Percentiles rank a stretch among this genome's conserved stretches.
phyloP scores from a whole-genome alignment of 2,888 invertebrate genomes.

The Eutolmus rufibarbis region DNA sequence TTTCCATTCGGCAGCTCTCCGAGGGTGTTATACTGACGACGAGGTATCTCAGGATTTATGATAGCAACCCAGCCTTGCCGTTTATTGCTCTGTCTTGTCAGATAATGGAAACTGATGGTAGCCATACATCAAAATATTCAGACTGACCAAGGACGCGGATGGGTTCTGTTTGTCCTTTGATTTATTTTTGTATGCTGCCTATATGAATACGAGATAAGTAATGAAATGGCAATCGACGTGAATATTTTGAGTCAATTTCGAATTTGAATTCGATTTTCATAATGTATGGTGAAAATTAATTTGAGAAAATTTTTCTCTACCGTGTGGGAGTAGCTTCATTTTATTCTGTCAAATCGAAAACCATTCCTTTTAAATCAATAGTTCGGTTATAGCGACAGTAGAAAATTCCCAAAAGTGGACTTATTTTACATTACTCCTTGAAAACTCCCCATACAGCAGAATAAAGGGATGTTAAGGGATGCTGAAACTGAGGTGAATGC shows the following conservation, averaged over 20 bases:
- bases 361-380: not conserved
- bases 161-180: not conserved
- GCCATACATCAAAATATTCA: not conserved
- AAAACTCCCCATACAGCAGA: not conserved
- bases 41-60: not conserved
- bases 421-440: not conserved
- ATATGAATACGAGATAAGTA: not conserved
- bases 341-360: not conserved
- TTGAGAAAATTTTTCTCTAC: not conserved
- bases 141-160: not conserved
- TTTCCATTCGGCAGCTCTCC: not conserved
- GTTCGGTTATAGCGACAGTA: not conserved
- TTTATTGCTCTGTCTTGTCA: not conserved
- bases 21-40: not conserved
- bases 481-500: not conserved
- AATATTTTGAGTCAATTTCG: not conserved
- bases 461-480: not conserved
- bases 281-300: not conserved
- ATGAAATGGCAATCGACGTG: not conserved
- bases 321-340: not conserved
- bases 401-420: not conserved
- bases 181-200: not conserved
- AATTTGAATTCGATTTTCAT: not conserved
- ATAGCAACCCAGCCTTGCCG: not conserved
- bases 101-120: not conserved